Percentiles rank a stretch among this genome's conserved stretches.
Evolutionary conservation across 2,113 vertebrate species (phyloP).

Genomic region (Halcyon malimbica): DNA sequence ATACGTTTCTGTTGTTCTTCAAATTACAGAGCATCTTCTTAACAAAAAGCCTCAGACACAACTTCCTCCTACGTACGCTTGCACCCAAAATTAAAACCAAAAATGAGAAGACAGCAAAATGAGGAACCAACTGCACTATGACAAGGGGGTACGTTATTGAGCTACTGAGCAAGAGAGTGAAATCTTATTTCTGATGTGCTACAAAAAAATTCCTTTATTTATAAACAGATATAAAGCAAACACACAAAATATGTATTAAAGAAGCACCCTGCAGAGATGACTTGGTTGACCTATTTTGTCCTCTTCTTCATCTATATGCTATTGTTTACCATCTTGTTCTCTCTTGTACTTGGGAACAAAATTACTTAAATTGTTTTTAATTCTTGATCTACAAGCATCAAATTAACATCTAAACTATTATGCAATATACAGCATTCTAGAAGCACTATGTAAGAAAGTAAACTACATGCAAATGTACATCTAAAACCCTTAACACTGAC

Average conservation of each 20-base stretch:
- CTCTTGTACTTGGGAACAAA: not conserved
- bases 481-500: not conserved
- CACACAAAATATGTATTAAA: not conserved
- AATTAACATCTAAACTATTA: not conserved
- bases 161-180: not conserved
- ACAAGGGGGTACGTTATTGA: not conserved
- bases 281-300: not conserved
- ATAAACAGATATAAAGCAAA: not conserved
- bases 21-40: not conserved
- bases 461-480: not conserved
- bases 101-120: not conserved
- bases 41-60: not conserved
- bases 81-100: slow-evolving; percentile 4
- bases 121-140: not conserved
- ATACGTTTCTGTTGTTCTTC: not conserved
- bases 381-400: not conserved
- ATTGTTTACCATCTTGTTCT: not conserved
- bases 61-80: not conserved
- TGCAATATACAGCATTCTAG: not conserved
- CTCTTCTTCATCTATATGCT: not conserved
- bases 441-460: not conserved
- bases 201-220: not conserved
- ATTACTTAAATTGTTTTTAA: not conserved
- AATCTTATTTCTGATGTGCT: not conserved
- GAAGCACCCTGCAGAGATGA: not conserved